phyloP scores from a whole-genome alignment of 1,140 invertebrate genomes.

The Drosophila lini region DNA sequence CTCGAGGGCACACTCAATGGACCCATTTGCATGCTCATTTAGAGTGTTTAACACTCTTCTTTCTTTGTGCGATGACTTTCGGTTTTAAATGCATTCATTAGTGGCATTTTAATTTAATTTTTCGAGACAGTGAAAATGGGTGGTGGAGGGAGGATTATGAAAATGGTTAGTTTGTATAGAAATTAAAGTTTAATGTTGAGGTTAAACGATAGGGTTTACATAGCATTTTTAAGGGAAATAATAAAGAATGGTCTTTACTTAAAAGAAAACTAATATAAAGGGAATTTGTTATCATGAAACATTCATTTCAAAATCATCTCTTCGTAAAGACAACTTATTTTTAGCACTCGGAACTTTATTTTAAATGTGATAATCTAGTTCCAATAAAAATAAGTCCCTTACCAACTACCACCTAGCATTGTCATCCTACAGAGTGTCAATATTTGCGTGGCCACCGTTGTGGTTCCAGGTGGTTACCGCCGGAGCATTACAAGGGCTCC shows the following conservation, averaged over 20 bases:
- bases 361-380: neutral
- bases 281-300: neutral
- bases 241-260: neutral
- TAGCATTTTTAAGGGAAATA: neutral
- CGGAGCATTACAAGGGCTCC: slow-evolving; percentile 3
- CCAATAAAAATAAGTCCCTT: neutral
- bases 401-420: neutral
- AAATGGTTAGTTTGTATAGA: neutral
- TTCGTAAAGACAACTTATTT: too few species aligned
- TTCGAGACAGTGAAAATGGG: neutral
- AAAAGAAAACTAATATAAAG: neutral
- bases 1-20: slow-evolving; percentile 56
- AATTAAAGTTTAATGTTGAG: neutral
- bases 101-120: slow-evolving; percentile 27
- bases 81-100: slow-evolving; percentile 48
- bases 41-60: slow-evolving; percentile 53
- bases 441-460: slow-evolving; percentile 40
- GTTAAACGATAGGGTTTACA: neutral
- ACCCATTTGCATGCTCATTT: slow-evolving; percentile 48
- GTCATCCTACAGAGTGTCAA: slow-evolving; percentile 19
- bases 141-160: neutral
- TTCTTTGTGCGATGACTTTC: slow-evolving; percentile 40
- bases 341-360: neutral
- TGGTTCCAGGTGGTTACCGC: slow-evolving; percentile 40
- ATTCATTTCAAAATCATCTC: too few species aligned